phyloP scores from a whole-genome alignment of 2,113 vertebrate species.

The Riparia riparia region DNA sequence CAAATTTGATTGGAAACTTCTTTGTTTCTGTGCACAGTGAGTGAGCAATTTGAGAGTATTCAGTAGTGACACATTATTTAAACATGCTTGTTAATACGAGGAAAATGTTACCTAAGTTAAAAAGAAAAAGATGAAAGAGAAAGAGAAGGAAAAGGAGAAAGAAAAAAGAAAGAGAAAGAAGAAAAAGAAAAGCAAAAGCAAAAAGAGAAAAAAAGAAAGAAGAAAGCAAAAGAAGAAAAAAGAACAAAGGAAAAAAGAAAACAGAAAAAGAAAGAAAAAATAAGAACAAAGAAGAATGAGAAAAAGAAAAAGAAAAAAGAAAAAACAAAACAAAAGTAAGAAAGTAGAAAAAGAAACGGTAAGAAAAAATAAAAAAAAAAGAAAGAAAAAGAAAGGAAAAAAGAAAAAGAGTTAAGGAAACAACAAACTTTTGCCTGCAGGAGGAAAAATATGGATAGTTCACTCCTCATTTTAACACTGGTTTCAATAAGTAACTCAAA shows the following conservation, averaged over 20 bases:
- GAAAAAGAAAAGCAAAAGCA: too few relatives aligned
- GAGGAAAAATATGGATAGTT: not conserved
- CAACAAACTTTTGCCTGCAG: rapidly evolving
- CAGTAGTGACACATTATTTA: not conserved
- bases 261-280: rapidly evolving
- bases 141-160: not conserved
- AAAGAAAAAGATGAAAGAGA: not conserved
- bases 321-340: not conserved
- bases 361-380: too few relatives aligned
- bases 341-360: too few relatives aligned
- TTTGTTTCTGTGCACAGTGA: not conserved
- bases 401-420: not conserved
- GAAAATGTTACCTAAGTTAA: not conserved
- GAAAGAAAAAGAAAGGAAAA: not conserved
- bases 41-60: not conserved
- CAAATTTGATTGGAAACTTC: not conserved
- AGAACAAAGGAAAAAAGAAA: not conserved
- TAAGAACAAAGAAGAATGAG: rapidly evolving
- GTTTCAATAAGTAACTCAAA: not conserved
- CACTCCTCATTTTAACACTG: not conserved
- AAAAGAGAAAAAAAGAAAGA: too few relatives aligned
- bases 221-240: rapidly evolving
- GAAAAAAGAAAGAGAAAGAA: too few relatives aligned
- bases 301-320: rapidly evolving
- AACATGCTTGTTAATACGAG: not conserved